Evolutionary conservation across 2,797 vertebrate genomes (phyloP), one percentile per base, ranked within the genome.

Genomic region (Brotula barbata): DNA sequence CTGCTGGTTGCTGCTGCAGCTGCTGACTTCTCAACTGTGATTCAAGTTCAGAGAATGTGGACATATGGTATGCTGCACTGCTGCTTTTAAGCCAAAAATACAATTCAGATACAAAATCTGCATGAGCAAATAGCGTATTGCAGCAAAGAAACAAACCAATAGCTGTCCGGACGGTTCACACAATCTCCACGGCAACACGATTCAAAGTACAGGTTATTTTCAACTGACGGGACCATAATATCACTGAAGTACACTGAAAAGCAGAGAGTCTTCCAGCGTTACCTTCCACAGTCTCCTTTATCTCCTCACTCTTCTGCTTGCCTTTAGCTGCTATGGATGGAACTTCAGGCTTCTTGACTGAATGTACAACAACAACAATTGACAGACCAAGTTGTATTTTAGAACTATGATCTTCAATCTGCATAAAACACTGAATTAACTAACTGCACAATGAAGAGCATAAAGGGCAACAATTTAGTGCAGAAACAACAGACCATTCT

Each of bases 241-340:
- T n/a, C n/a, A n/a, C n/a, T n/a, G n/a, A n/a, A n/a, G n/a, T n/a
- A n/a, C n/a, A n/a, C n/a, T n/a, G n/a, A n/a, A 37, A 45, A 40
- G 31, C 0, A n/a, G 3, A 23, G 6, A 50, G 19, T 58, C n/a
- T 12, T 44, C 19, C 8, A 62, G 33, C 54, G 68, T 79, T 81
- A 87, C 80, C 87, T 85, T 81, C 60, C 13, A 78, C 59, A 23
- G 47, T 76, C 62, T 87, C 78, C 55, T 47, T 51, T 51, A 82
- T 77, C 42, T 68, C 71, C 61, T 81, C 73, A 40, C 23, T 78
- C 49, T 63, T 63, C 28, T 61, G 42, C 43, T 60, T 37, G 19
- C 64, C 73, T 81, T 68, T 71, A 58, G 11, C 55, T 58, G 43
- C 48, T 59, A 54, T 6, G 20, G 62, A 55, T 1, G 47, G 22